Evolutionary conservation across 1,140 invertebrate species (phyloP).

Genomic region (Odontomachus brunneus): DNA sequence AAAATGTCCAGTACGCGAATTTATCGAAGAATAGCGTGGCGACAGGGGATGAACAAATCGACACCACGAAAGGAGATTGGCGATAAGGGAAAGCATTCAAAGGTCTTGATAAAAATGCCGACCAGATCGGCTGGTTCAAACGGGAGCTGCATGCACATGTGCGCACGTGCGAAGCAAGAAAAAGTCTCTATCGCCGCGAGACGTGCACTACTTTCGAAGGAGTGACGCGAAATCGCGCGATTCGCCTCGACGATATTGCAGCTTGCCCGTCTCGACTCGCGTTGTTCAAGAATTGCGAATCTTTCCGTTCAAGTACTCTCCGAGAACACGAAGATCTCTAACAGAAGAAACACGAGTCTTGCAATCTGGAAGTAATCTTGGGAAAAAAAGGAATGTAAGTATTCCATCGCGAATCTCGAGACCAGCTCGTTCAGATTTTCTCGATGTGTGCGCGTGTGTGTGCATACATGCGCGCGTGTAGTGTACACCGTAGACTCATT

Average conservation of each 20-base stretch:
- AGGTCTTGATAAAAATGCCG: not conserved
- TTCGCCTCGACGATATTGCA: not conserved
- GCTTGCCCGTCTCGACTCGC: not conserved
- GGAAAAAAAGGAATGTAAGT: not conserved
- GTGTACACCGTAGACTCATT: not conserved
- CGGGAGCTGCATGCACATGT: not conserved
- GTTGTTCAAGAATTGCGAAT: too few relatives aligned
- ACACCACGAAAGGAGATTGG: not conserved
- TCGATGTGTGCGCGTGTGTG: too few relatives aligned
- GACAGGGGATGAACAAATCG: not conserved
- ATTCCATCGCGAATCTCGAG: not conserved
- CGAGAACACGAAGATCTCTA: too few relatives aligned
- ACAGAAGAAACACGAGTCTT: too few relatives aligned
- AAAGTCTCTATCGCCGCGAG: not conserved
- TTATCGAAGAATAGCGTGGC: too few relatives aligned
- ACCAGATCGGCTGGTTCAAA: not conserved
- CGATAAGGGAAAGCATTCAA: not conserved
- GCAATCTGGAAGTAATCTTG: not conserved
- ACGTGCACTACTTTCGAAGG: constrained; percentile 14
- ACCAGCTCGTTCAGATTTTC: not conserved
- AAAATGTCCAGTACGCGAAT: too few relatives aligned
- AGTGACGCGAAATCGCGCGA: not conserved
- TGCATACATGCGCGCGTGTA: too few relatives aligned
- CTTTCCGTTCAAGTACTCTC: too few relatives aligned
- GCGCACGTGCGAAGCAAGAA: too few relatives aligned